phyloP scores from a whole-genome alignment of 2,888 invertebrate genomes.

The Orgyia antiqua region DNA sequence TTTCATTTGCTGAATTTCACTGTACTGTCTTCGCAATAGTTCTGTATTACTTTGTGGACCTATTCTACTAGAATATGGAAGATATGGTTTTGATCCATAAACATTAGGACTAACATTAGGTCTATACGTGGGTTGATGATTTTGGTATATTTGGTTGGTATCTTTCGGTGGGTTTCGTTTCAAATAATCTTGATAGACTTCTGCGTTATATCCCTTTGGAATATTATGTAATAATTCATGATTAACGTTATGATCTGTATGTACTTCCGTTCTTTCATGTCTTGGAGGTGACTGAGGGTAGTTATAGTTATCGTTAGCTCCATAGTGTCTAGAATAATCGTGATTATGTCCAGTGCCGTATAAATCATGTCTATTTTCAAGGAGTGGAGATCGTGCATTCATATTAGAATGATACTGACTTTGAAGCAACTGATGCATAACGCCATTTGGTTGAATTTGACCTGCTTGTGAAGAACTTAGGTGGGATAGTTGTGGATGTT shows the following conservation, averaged over 20 bases:
- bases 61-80: slow-evolving; percentile 71
- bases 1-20: slow-evolving; percentile 81
- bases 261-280: slow-evolving; percentile 59
- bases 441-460: slow-evolving; percentile 73
- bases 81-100: slow-evolving; percentile 69
- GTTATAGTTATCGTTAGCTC: slow-evolving; percentile 76
- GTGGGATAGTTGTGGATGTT: slow-evolving; percentile 62
- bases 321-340: slow-evolving; percentile 74
- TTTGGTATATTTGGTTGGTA: slow-evolving; percentile 77
- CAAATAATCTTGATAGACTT: slow-evolving; percentile 76
- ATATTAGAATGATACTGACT: slow-evolving; percentile 69
- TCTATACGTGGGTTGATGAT: slow-evolving; percentile 70
- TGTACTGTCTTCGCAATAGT: slow-evolving; percentile 78
- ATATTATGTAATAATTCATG: slow-evolving; percentile 65
- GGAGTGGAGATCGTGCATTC: slow-evolving; percentile 69
- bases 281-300: slow-evolving; percentile 70
- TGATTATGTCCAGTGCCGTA: slow-evolving; percentile 76
- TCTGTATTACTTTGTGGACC: slow-evolving; percentile 79
- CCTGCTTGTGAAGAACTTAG: slow-evolving; percentile 55
- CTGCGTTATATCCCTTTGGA: slow-evolving; percentile 77
- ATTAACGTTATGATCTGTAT: slow-evolving; percentile 66
- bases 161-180: slow-evolving; percentile 78
- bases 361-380: slow-evolving; percentile 77
- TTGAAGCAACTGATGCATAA: slow-evolving; percentile 73
- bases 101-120: slow-evolving; percentile 68